These are phyloP conservation scores for Paramisgurnus dabryanus DNA, from an alignment of 2,113 vertebrate species.

Conservation along the genomic window DNA sequence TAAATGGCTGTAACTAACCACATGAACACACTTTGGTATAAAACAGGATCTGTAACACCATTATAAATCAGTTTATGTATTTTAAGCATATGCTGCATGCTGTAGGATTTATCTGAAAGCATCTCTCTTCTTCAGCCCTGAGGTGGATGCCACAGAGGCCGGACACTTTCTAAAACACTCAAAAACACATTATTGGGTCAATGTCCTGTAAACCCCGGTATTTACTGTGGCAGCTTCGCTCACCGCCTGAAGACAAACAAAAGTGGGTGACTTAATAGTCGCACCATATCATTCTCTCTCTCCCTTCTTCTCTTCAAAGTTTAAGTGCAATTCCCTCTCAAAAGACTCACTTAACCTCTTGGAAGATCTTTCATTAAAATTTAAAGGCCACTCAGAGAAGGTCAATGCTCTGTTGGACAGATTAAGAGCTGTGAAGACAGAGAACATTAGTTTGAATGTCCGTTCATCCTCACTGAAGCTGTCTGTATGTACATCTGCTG, in stretches of 20 bases:
- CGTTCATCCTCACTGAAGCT: conserved; percentile 17
- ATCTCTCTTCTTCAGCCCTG: background rate
- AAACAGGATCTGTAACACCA: background rate
- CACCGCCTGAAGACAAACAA: conserved; percentile 19
- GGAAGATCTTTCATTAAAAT: conserved; percentile 53
- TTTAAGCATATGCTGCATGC: background rate
- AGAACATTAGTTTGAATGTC: conserved; percentile 38
- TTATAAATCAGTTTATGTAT: background rate
- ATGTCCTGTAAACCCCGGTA: conserved; percentile 5
- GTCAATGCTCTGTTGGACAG: conserved; percentile 25
- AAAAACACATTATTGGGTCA: conserved; percentile 24
- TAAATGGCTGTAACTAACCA: too few relatives aligned
- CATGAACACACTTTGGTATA: background rate
- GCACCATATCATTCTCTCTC: conserved; percentile 18
- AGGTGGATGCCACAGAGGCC: background rate
- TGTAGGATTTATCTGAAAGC: background rate
- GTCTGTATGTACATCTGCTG: background rate
- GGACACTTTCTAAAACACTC: conserved; percentile 14
- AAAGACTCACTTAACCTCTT: conserved; percentile 40
- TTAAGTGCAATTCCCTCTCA: conserved; percentile 29
- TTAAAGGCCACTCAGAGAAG: conserved; percentile 43
- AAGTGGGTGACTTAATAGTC: conserved; percentile 22
- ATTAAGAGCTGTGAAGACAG: conserved; percentile 44
- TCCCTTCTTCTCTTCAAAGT: conserved; percentile 24
- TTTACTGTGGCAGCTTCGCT: conserved; percentile 9